Base-by-base conservation (phyloP, 2,888 invertebrate species). In the Eupelmus urozonus region DNA sequence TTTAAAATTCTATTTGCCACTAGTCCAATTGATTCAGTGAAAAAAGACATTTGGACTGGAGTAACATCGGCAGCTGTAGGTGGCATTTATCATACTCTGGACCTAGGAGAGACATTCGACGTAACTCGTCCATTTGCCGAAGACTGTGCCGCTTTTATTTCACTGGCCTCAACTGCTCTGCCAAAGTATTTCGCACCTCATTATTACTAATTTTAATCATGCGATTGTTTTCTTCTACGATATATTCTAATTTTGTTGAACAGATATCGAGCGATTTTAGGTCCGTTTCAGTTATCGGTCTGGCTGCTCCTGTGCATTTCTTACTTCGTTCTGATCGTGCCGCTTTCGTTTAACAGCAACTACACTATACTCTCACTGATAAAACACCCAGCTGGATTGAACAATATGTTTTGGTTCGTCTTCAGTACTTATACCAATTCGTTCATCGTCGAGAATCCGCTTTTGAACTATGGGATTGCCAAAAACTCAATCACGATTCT, bases 371-470 rank as follows among this genome's bases (percentile, higher is more conserved):
- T 95, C 20, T 94, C 94, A 85, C 90, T 96, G 40, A 83, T 95
- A 34, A 91, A 93, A 53, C 93, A 94, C 82, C 94, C 94, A 76
- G 93, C 93, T 66, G 94, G 95, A 90, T 91, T 95, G 49, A 95
- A 95, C 89, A 94, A 95, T 84, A 95, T 96, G 95, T 96, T 96
- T 87, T 96, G 96, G 96, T 95, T 95, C 85, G 95, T 96, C 72
- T 96, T 95, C 84, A 95, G 96, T 4, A 96, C 95, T 57, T 96
- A 96, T 85, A 96, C 96, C 0, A 96, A 96, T 85, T 94, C 94
- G 82, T 95, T 96, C 84, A 94, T 94, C 5, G 87, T 90, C 76
- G 83, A 82, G 74, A 83, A 74, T 82, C 86, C 86, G 9, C 72
- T 85, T 55, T 13, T 96, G 94, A 95, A 93, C 93, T 81, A 93